These are phyloP conservation scores for Paradisaea rubra DNA, from an alignment of 2,113 vertebrate genomes.

Conservation along the genomic window DNA sequence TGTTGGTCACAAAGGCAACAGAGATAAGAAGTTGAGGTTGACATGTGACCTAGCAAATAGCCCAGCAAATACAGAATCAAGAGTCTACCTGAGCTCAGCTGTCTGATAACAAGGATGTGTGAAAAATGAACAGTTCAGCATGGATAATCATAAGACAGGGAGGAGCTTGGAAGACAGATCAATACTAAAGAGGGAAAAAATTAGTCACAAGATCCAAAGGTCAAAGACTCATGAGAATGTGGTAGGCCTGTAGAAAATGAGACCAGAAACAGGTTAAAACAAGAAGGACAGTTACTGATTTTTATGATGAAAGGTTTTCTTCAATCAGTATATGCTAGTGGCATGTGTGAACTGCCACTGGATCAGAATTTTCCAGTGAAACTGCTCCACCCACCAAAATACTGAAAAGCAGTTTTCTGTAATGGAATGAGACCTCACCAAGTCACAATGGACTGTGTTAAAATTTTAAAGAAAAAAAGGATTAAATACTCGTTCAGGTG, in stretches of 20 bases:
- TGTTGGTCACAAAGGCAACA: not conserved
- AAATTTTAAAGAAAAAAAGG: not conserved
- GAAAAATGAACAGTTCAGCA: not conserved
- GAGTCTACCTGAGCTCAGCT: not conserved
- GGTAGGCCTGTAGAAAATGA: not conserved
- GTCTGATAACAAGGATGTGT: not conserved
- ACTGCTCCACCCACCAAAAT: not conserved
- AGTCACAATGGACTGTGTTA: not conserved
- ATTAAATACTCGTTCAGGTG: not conserved
- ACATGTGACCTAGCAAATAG: not conserved
- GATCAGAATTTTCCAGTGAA: not conserved
- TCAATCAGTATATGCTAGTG: not conserved
- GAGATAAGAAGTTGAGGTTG: not conserved
- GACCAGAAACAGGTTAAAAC: not conserved
- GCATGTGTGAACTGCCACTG: not conserved
- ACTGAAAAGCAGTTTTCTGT: not conserved
- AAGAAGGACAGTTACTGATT: not conserved
- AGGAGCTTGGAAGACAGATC: not conserved
- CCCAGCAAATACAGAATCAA: not conserved
- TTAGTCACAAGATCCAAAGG: not conserved
- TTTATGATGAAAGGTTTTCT: not conserved
- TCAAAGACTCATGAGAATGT: not conserved
- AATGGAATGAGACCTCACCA: not conserved
- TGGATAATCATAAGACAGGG: not conserved
- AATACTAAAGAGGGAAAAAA: not conserved